phyloP scores from a whole-genome alignment of 2,888 invertebrate genomes.

The Athetis lepigone region DNA sequence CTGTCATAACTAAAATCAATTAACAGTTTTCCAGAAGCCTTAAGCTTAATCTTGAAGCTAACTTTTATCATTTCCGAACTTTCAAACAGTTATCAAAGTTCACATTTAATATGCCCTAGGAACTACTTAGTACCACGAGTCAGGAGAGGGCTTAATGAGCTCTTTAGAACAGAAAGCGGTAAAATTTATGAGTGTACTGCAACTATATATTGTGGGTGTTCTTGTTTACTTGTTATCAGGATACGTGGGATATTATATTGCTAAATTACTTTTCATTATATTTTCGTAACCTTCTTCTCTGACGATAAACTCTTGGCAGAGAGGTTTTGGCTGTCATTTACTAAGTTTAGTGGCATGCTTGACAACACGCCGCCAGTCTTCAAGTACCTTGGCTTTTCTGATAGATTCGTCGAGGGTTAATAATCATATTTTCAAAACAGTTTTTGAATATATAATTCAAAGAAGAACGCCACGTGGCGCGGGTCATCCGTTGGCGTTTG shows the following conservation, averaged over 20 bases:
- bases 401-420: too few species aligned
- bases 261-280: not conserved
- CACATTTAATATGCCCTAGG: slow-evolving; percentile 56
- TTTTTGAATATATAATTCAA: too few species aligned
- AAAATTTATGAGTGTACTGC: slow-evolving; percentile 54
- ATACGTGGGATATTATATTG: slow-evolving; percentile 24
- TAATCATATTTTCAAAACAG: too few species aligned
- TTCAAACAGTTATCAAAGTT: slow-evolving; percentile 56
- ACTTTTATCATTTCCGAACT: slow-evolving; percentile 53
- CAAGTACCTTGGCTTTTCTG: too few species aligned
- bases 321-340: too few species aligned
- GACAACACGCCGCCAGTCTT: too few species aligned
- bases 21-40: slow-evolving; percentile 45
- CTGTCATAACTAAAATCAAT: slow-evolving; percentile 20
- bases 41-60: slow-evolving; percentile 52
- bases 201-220: slow-evolving; percentile 53
- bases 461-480: not conserved
- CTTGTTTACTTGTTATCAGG: slow-evolving; percentile 27
- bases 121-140: slow-evolving; percentile 60
- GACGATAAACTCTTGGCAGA: too few species aligned
- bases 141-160: slow-evolving; percentile 57
- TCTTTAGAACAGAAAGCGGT: slow-evolving; percentile 56
- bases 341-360: too few species aligned
- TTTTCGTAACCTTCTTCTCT: too few species aligned
- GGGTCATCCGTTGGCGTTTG: too few species aligned